Base-by-base conservation (phyloP, 2,113 vertebrate species). In the Sylvia atricapilla region DNA sequence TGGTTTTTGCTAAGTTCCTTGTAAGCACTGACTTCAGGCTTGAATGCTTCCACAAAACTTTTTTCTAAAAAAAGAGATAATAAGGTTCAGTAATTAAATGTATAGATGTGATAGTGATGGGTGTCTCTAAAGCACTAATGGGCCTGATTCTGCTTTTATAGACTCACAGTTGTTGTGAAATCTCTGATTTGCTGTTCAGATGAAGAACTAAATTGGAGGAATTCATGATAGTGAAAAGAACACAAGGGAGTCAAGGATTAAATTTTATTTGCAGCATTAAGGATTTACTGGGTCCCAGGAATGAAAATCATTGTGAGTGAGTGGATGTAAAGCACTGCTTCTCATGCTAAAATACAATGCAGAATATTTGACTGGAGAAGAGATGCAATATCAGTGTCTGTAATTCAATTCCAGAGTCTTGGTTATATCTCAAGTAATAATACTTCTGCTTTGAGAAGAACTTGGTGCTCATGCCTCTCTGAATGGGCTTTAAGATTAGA, bases 1-100 rank as follows among this genome's bases (percentile, higher is more conserved):
- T 52, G 62, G 87, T 89, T 95, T 87, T 87, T 91, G 50, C 81
- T 21, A 76, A 85, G 68, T 68, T 94, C 60, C 31, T 87, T 90
- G 41, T 63, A 87, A 87, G 64, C 43, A 63, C 28, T 68, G 93
- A 66, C 43, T 94, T 74, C 33, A 53, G 70, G 93, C 67, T 59
- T 66, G 52, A 80, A 86, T 73, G 58, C 46, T 89, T 94, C 21
- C 64, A 90, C 30, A 50, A 90, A 92, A 75, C 39, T 84, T 67
- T 2, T 59, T 92, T 87, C 90, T 94, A 67, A 77, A 93, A 66
- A 80, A 59, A 80, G 44, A 56, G 11, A 18, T 75, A 67, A 24
- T 49, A 75, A 41, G 47, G 52, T 81, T 75, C 53, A 85, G 25
- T 67, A 84, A 46, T 80, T 88, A 72, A 84, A 78, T 60, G 20